Evolutionary conservation across 2,797 vertebrate genomes (phyloP).

Genomic region (Galago senegalensis): DNA sequence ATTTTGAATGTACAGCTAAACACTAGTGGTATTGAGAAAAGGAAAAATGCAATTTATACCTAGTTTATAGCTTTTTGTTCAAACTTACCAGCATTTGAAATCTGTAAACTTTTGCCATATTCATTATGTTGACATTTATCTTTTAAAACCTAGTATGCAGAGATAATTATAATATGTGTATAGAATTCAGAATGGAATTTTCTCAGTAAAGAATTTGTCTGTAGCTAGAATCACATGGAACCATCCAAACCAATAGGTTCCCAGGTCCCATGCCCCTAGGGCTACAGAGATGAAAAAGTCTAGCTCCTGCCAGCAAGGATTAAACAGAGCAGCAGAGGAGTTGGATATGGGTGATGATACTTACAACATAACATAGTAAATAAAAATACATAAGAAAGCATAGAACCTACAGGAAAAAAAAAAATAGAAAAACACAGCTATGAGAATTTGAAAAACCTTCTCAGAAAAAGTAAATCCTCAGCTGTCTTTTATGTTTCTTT

Average conservation of each 20-base stretch:
- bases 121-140: neutral
- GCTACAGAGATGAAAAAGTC: neutral
- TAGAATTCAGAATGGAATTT: neutral
- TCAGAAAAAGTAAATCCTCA: neutral
- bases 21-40: conserved; percentile 24
- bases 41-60: conserved; percentile 41
- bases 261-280: neutral
- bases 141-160: neutral
- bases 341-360: neutral
- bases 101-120: neutral
- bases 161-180: conserved; percentile 9
- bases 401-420: neutral
- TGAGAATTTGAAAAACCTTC: neutral
- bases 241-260: neutral
- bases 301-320: neutral
- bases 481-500: neutral
- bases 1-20: conserved; percentile 66
- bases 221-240: conserved; percentile 2
- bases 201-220: neutral
- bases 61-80: neutral
- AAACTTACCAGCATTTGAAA: conserved; percentile 14
- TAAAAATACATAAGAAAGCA: conserved; percentile 10
- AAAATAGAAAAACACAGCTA: neutral
- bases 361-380: neutral
- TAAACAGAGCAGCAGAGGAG: neutral